phyloP scores from a whole-genome alignment of 2,113 vertebrate genomes.

The Saguinus midas region DNA sequence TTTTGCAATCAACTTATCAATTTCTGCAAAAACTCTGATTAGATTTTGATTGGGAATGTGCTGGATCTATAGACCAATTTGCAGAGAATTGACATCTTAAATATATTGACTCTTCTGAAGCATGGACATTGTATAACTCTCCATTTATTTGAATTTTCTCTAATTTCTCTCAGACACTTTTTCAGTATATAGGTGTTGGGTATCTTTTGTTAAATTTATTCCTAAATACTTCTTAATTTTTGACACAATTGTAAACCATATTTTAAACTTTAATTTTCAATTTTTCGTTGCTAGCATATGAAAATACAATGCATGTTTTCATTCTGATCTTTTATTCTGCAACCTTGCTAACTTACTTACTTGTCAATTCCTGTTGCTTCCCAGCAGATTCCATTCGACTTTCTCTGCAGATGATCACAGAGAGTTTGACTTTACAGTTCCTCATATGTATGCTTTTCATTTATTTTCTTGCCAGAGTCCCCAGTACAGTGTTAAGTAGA shows the following conservation, averaged over 20 bases:
- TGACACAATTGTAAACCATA: neutral
- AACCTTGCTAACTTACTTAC: no score
- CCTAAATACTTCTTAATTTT: neutral
- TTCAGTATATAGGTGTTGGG: no score
- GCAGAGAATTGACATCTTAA: neutral
- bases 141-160: neutral
- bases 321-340: neutral
- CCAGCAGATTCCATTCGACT: neutral
- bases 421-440: neutral
- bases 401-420: neutral
- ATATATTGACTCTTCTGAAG: neutral
- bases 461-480: neutral
- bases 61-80: neutral
- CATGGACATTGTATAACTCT: neutral
- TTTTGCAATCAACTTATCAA: neutral
- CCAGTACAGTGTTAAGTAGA: neutral
- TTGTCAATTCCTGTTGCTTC: neutral
- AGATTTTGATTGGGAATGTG: neutral
- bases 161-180: neutral
- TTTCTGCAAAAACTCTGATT: neutral
- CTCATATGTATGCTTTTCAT: neutral
- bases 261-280: neutral
- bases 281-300: neutral
- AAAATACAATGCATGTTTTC: neutral
- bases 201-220: neutral